Evolutionary conservation across 1,140 invertebrate species (phyloP), one percentile per base, ranked within the genome.

Genomic region (Meloidogyne chitwoodi): DNA sequence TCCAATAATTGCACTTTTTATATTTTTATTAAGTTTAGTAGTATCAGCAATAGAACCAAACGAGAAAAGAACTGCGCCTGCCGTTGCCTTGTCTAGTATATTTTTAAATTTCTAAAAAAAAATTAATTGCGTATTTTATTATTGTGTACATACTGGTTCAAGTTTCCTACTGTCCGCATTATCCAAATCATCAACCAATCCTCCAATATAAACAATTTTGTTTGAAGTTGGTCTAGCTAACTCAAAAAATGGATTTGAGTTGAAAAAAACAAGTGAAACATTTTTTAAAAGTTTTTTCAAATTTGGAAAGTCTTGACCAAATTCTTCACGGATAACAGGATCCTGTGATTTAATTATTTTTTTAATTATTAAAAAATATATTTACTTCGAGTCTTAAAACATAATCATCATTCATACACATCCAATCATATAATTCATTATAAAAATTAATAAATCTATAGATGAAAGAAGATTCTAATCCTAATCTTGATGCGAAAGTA

Each of bases 181-280:
- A 11, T 22, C 38, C 44, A 38, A 34, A 44, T 38, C 12, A 31
- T 38, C 48, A 16, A 48, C 67, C 14, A 65, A 64, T 76, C 83
- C 83, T 22, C 81, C 81, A 77, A 83, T 77, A 62, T 83, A 79
- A 63, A 82, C 34, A 44, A 82, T 38, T 71, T 83, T 83, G 38
- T 79, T 74, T 48, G 68, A 68, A 14, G 77, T 80, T 48, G 81
- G 81, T 5, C 80, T 63, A 14, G 81, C 71, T 3, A 81, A 48
- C n/a, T 83, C 81, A 24, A 83, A 56, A 44, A 76, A 73, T 34
- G 74, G 63, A 27, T 83, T 83, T 6, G 70, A 29, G 38, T 83
- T 83, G 11, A 79, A 38, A 44, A 83, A 83, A 12, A 82, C 19
- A 11, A 83, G 68, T 14, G 81, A 81, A 29, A 70, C 27, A 19